Base-by-base conservation (phyloP, 2,113 vertebrate species). In the Hippocampus guttulatus region DNA sequence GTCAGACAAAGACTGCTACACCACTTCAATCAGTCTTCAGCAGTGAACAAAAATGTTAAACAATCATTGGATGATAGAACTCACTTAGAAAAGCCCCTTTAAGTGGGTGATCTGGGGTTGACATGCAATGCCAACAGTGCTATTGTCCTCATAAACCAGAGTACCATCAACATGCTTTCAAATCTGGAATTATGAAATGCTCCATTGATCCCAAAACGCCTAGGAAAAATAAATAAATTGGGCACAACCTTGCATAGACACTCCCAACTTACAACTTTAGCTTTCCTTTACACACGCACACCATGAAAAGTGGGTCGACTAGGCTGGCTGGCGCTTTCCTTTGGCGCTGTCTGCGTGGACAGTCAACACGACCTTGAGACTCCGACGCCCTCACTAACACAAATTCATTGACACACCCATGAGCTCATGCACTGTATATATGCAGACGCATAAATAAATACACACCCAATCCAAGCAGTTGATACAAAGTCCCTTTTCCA, bases 291-390 rank as follows among this genome's bases (percentile, higher is more conserved):
- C 43, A 54, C 14, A 49, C 63, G 16, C 57, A 12, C 10, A 66
- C 41, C 57, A 76, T 52, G 60, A 73, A 85, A 84, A 87, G 80
- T 78, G 78, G 79, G 81, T 88, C 80, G 87, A 86, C 79, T 85
- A 80, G 76, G 41, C 77, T 81, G 76, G 41, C 77, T 81, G 83
- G 78, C 58, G 85, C 83, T 85, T 80, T 86, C 58, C 81, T 83
- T 70, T 87, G 86, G 79, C 76, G 78, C 87, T 83, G 77, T 80
- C 76, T 81, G 65, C 84, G 77, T 88, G 85, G 71, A 85, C 84
- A 82, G 83, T 89, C 84, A 91, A 88, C 87, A 88, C 82, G 76
- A 88, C 87, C 82, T 89, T 85, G 85, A 88, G 67, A 75, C 79
- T 88, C 49, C 77, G 75, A 75, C 55, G 43, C 47, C 76, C 61